Evolutionary conservation across 2,113 vertebrate species (phyloP), one percentile per base, ranked within the genome.

Genomic region (Formicarius rufipectus): DNA sequence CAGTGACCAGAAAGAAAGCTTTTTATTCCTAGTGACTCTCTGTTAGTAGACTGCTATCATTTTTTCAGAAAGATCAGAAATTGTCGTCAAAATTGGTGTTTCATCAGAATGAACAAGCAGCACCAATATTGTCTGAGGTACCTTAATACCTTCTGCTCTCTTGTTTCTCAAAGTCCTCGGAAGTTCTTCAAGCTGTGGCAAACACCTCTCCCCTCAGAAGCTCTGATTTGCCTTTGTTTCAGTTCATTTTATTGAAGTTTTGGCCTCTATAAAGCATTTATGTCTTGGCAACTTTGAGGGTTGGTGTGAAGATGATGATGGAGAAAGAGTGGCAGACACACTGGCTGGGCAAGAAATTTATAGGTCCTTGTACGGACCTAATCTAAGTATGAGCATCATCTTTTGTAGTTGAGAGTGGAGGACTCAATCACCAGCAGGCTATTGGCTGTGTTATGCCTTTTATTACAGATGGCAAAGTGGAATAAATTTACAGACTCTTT

Each of bases 291-390:
- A 1, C 20, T 47, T 19, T 21, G 62, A 74, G n/a, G 49, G 6
- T 39, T 9, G 0, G 0, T 13, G 45, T 56, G 35, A 27, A 23
- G 53, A 50, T 52, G 33, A 75, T 14, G 1, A 42, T 30, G 52
- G 10, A 60, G 31, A 31, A 68, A 40, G 17, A 45, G 13, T 50
- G 2, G 2, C 33, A 42, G 40, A 25, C 83, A 8, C 5, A 7
- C 5, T 12, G 13, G 20, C 16, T 75, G 19, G 20, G 16, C 23
- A 52, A 33, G 18, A 31, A 28, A 37, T 2, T 2, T 28, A 50
- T 30, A 71, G 30, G 28, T 47, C 63, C 3, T 1, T 12, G 5
- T 15, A 9, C 8, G n/a, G n/a, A n/a, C n/a, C 9, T 44, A 30
- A 56, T 6, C 8, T 18, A 21, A 55, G 10, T 15, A 31, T 20